Evolutionary conservation across 2,888 invertebrate genomes (phyloP), one percentile per base, ranked within the genome.

Genomic region (Gastrophysa polygoni): DNA sequence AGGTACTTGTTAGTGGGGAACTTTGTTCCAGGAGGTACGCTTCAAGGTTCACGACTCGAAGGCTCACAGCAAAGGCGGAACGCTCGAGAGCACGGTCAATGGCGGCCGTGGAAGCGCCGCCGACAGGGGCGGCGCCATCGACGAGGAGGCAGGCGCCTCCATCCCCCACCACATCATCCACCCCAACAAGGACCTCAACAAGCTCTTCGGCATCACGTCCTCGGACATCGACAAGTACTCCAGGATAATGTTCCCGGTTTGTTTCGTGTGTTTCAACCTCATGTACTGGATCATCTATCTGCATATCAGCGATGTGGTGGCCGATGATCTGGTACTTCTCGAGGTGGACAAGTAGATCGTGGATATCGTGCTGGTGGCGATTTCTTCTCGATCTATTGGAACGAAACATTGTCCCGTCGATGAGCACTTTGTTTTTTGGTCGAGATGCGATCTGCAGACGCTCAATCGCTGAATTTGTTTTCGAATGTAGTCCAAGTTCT

Each of bases 171-270:
- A 92, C 82, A 88, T 93, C 77, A 86, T 93, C 78, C 93, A 92
- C 83, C 93, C 93, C 68, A 92, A 91, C 81, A 95, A 95, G 87
- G 93, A 94, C 82, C 92, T 94, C 83, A 94, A 93, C 87, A 94
- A 94, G 83, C 86, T 95, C 75, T 88, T 92, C 83, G 94, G 93
- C 77, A 92, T 95, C 82, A 95, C 95, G 76, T 96, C 96, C 63
- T 96, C 96, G 82, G 97, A 96, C 85, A 98, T 98, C 83, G 98
- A 98, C 89, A 98, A 98, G 85, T 98, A 98, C 83, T 97, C 98
- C 67, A 91, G 98, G 80, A 95, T 98, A 83, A 92, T 97, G 78
- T 99, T 99, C 83, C 98, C 98, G 57, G 94, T 97, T 77, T 95
- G 97, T 85, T 98, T 98, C 87, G 93, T 98, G 71, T 93, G 97